Percentiles rank a stretch among this genome's conserved stretches.
Conservation (phyloP, 2,113 vertebrate genomes). For the Dunckerocampus dactyliophorus region DNA sequence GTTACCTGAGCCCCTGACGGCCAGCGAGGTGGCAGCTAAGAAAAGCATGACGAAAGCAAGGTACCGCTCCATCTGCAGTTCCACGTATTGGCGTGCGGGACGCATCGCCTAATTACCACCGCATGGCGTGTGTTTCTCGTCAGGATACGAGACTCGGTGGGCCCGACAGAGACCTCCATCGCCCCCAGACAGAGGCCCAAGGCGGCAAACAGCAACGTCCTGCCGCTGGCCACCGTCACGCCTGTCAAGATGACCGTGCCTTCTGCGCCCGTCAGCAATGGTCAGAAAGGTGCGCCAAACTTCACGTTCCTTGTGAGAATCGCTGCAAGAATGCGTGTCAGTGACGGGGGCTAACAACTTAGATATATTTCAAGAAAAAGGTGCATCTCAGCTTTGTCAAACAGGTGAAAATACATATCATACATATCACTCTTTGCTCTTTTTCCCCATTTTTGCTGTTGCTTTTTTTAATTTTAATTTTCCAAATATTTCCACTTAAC, state of each 20-base stretch:
- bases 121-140: not conserved
- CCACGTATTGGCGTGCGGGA: too few relatives aligned
- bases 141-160: slow-evolving; percentile 91
- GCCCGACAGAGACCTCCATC: slow-evolving; percentile 97
- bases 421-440: too few relatives aligned
- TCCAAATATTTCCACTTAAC: too few relatives aligned
- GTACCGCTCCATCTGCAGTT: slow-evolving; percentile 49
- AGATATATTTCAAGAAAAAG: too few relatives aligned
- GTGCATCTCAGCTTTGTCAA: too few relatives aligned
- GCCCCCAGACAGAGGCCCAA: slow-evolving; percentile 94
- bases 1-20: slow-evolving; percentile 91
- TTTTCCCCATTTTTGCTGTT: too few relatives aligned
- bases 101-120: too few relatives aligned
- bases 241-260: slow-evolving; percentile 84
- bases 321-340: too few relatives aligned
- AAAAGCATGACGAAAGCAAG: slow-evolving; percentile 96
- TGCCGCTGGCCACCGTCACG: slow-evolving; percentile 83
- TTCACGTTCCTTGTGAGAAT: too few relatives aligned
- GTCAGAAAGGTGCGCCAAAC: slow-evolving; percentile 78
- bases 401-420: too few relatives aligned
- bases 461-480: too few relatives aligned
- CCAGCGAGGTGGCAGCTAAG: slow-evolving; percentile 91
- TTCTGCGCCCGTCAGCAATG: slow-evolving; percentile 74
- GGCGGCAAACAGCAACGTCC: slow-evolving; percentile 78
- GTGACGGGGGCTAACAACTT: too few relatives aligned